Percentiles rank a stretch among this genome's conserved stretches.
These are phyloP conservation scores for Hymenopus coronatus DNA, from an alignment of 2,888 invertebrate species.

Conservation along the genomic window DNA sequence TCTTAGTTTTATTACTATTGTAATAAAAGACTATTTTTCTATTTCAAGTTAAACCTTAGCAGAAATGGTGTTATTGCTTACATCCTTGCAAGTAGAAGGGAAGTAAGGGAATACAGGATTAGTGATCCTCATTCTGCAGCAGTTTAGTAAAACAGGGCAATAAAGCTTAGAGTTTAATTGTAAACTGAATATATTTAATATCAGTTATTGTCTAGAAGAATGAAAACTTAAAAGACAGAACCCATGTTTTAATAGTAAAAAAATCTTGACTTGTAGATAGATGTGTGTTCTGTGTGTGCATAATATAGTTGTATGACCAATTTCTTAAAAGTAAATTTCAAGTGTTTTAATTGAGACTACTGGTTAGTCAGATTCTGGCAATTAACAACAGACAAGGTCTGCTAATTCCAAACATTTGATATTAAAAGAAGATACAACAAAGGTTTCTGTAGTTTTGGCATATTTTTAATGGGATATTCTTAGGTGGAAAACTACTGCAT, in stretches of 20 bases:
- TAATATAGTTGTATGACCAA: conserved; percentile 25
- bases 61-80: too few species aligned
- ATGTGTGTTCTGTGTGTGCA: conserved; percentile 29
- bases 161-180: conserved; percentile 15
- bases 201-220: conserved; percentile 17
- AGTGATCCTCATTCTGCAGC: conserved; percentile 24
- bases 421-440: conserved; percentile 11
- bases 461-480: conserved; percentile 15
- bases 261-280: conserved; percentile 25
- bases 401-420: conserved; percentile 32
- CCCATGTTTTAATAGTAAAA: conserved; percentile 20
- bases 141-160: conserved; percentile 22
- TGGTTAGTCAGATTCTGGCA: conserved; percentile 13
- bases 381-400: conserved; percentile 22
- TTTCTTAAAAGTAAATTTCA: conserved; percentile 24
- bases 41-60: too few species aligned
- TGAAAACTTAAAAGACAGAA: neutral
- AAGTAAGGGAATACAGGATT: too few species aligned
- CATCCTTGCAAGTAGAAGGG: too few species aligned
- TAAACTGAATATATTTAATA: conserved; percentile 9
- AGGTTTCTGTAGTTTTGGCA: conserved; percentile 10
- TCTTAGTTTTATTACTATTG: too few species aligned
- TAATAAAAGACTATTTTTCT: too few species aligned
- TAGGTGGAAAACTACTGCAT: conserved; percentile 16
- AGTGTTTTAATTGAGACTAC: conserved; percentile 22